Evolutionary conservation across 2,797 vertebrate species (phyloP).

Genomic region (Staurois parvus): DNA sequence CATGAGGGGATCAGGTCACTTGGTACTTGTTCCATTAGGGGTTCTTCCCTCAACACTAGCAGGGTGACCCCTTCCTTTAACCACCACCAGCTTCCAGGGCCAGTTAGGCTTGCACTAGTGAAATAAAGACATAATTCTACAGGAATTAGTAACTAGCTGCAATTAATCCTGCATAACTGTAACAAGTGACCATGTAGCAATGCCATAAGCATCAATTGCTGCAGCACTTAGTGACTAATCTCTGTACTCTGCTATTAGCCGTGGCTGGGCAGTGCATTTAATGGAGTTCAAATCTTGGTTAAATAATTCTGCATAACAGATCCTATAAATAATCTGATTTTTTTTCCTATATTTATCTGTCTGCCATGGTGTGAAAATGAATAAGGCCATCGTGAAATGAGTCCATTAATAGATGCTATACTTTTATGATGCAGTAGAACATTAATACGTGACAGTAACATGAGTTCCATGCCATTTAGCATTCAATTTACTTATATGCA

Average conservation of each 20-base stretch:
- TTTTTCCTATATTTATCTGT: not conserved
- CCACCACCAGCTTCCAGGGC: too few species aligned
- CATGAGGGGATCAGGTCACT: too few species aligned
- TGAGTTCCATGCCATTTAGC: slow-evolving; percentile 32
- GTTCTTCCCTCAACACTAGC: too few species aligned
- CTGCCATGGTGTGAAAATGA: not conserved
- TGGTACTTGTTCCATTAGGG: too few species aligned
- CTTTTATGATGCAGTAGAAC: not conserved
- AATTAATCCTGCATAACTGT: not conserved
- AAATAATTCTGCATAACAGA: not conserved
- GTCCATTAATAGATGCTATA: not conserved
- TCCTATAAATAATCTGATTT: not conserved
- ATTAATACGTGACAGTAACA: not conserved
- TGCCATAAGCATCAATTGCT: not conserved
- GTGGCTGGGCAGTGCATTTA: not conserved
- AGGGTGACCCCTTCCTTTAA: too few species aligned
- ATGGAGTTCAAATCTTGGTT: not conserved
- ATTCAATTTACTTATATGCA: slow-evolving; percentile 14
- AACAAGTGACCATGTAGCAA: not conserved
- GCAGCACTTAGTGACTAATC: not conserved
- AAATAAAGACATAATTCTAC: too few species aligned
- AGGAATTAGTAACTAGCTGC: too few species aligned
- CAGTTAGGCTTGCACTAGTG: too few species aligned
- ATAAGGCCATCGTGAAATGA: not conserved
- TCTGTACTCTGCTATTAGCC: not conserved